phyloP scores from a whole-genome alignment of 2,797 vertebrate species.

The Oophaga sylvatica region DNA sequence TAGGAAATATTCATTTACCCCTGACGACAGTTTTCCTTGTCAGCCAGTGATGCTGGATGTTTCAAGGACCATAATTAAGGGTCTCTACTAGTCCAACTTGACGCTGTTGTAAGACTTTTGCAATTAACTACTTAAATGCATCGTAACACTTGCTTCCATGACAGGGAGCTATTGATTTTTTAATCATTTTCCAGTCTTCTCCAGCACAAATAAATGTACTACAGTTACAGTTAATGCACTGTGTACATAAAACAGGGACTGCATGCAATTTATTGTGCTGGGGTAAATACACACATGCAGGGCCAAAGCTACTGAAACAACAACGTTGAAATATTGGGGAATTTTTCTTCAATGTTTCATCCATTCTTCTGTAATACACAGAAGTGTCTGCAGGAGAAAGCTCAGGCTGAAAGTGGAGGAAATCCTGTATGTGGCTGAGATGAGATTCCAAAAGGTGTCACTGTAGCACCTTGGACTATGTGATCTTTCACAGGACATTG shows the following conservation, averaged over 20 bases:
- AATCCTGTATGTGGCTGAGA: slow-evolving; percentile 47
- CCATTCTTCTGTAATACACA: neutral
- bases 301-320: neutral
- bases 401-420: slow-evolving; percentile 25
- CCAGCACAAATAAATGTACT: slow-evolving; percentile 95
- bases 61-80: neutral
- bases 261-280: slow-evolving; percentile 77
- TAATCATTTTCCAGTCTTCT: slow-evolving; percentile 95
- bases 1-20: no score
- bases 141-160: slow-evolving; percentile 83
- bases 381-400: neutral
- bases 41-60: neutral
- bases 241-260: slow-evolving; percentile 78
- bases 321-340: neutral
- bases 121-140: slow-evolving; percentile 83
- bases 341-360: neutral
- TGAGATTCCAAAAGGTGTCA: slow-evolving; percentile 77
- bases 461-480: slow-evolving; percentile 73
- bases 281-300: slow-evolving; percentile 66
- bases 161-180: slow-evolving; percentile 98
- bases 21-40: neutral
- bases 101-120: slow-evolving; percentile 78
- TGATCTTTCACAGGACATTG: slow-evolving; percentile 40
- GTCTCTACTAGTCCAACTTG: slow-evolving; percentile 73
- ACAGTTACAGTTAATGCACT: slow-evolving; percentile 86